Evolutionary conservation across 2,888 invertebrate species (phyloP), one percentile per base, ranked within the genome.

Genomic region (Acronicta leporina): DNA sequence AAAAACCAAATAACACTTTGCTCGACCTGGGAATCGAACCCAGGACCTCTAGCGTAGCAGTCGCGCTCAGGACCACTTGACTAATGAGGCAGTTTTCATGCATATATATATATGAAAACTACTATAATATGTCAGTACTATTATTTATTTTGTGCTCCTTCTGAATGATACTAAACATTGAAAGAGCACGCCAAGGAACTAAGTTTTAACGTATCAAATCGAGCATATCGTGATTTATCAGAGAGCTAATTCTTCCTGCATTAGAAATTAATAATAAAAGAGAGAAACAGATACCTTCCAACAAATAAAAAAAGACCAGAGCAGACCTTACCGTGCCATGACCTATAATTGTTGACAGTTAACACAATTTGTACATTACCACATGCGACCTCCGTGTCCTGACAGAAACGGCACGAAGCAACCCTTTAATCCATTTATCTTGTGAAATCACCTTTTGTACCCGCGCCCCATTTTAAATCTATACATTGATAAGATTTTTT

Each of bases 301-400:
- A 38, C 35, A 45, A 65, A 67, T 55, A 68, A 72, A 48, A 49
- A 27, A 14, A 40, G 16, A 16, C 15, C 38, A 35, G 45, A 9
- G n/a, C 13, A 46, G 45, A 38, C 43, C n/a, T 14, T 42, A 41
- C 44, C 51, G 15, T 16, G 27, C 16, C 20, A 7, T 38, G 51
- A 33, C 56, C 41, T 54, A 68, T 57, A 63, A 67, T 63, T 63
- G 80, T 75, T 81, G 88, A 86, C 88, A 87, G 84, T 79, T 82
- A 73, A 91, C 90, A 91, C 71, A 85, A 85, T 89, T 89, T 81
- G 77, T 86, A 87, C 92, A 90, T 91, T 88, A 87, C 80, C 82
- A 68, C 80, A 38, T n/a, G 75, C 69, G 74, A 71, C 75, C 57
- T 78, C 69, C 67, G 73, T 68, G 84, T 84, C 79, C 77, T 75